phyloP scores from a whole-genome alignment of 2,113 vertebrate species.

The Pelmatolapia mariae region DNA sequence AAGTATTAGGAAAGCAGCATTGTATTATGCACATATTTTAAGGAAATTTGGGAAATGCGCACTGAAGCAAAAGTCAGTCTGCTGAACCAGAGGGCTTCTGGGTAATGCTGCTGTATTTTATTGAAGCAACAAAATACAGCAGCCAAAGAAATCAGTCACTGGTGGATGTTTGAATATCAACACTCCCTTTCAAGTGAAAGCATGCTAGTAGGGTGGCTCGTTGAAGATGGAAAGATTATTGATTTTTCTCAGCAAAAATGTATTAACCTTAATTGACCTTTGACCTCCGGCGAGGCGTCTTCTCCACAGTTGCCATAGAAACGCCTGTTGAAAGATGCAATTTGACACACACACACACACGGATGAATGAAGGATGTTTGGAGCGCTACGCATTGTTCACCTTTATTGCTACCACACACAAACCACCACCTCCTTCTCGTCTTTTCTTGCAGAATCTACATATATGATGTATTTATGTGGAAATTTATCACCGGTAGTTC shows the following conservation, averaged over 20 bases:
- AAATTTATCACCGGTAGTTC: background rate
- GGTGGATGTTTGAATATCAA: background rate
- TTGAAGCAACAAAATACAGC: background rate
- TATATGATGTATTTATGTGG: background rate
- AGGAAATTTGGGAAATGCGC: background rate
- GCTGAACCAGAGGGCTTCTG: background rate
- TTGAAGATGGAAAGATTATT: slow-evolving; percentile 18
- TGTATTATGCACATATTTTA: background rate
- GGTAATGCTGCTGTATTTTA: background rate
- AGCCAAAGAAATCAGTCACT: background rate
- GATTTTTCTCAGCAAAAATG: slow-evolving; percentile 39
- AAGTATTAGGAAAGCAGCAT: background rate
- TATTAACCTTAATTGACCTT: slow-evolving; percentile 65
- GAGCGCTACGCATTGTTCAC: background rate
- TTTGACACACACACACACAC: background rate
- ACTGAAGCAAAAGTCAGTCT: background rate
- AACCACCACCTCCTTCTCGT: background rate
- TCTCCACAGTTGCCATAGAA: slow-evolving; percentile 58
- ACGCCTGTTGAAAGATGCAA: slow-evolving; percentile 21
- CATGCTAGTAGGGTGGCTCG: background rate
- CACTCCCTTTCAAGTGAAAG: background rate
- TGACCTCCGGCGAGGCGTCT: slow-evolving; percentile 16
- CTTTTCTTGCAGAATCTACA: background rate
- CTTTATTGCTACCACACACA: background rate
- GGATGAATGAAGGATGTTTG: background rate